Conservation (phyloP, 2,797 vertebrate genomes). For the Leuciscus waleckii region DNA sequence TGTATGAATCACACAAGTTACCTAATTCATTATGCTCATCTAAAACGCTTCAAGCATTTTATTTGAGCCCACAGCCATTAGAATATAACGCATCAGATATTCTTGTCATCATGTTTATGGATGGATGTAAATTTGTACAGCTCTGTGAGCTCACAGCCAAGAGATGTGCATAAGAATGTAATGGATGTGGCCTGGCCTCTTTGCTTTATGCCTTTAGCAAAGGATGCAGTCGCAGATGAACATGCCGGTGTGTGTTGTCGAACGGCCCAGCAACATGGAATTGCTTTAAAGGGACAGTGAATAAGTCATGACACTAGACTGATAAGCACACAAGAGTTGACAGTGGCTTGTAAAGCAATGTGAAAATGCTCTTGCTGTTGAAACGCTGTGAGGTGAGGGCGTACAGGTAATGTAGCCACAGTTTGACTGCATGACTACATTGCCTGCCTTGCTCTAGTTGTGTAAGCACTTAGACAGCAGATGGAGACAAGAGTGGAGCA, state of each 20-base stretch:
- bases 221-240: slow-evolving; percentile 34
- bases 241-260: slow-evolving; percentile 41
- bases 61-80: not conserved
- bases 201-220: slow-evolving; percentile 56
- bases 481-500: not conserved
- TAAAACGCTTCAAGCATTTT: not conserved
- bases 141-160: not conserved
- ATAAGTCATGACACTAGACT: slow-evolving; percentile 70
- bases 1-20: not conserved
- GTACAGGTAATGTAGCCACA: slow-evolving; percentile 39
- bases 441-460: not conserved
- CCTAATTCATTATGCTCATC: not conserved
- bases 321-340: not conserved
- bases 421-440: slow-evolving; percentile 8
- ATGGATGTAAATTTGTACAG: slow-evolving; percentile 6
- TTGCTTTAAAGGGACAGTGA: slow-evolving; percentile 69
- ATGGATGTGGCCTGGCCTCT: slow-evolving; percentile 46
- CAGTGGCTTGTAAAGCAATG: not conserved
- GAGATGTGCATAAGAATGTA: slow-evolving; percentile 22
- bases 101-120: not conserved
- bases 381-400: not conserved
- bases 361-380: slow-evolving; percentile 12
- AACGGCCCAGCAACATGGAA: slow-evolving; percentile 66
- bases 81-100: slow-evolving; percentile 4
- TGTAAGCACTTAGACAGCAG: slow-evolving; percentile 41